Percentiles rank a stretch among this genome's conserved stretches.
Conservation (phyloP, 1,140 invertebrate species). For the Drosophila ananassae region DNA sequence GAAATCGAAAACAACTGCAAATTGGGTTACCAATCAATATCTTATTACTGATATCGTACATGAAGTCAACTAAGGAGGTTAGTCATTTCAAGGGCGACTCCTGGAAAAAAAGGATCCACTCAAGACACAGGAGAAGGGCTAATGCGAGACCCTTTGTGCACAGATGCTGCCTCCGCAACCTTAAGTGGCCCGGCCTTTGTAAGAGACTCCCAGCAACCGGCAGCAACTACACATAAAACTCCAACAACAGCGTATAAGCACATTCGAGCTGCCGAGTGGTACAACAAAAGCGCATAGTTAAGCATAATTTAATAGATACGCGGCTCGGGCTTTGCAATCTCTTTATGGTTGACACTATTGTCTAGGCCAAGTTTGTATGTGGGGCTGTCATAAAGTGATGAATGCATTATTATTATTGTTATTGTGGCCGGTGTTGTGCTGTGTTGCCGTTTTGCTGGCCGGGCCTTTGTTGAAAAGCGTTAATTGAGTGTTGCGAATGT, state of each 20-base stretch:
- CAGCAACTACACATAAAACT: slow-evolving; percentile 12
- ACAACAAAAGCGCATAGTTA: slow-evolving; percentile 78
- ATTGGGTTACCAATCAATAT: slow-evolving; percentile 28
- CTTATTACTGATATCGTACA: not conserved
- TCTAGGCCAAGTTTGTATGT: slow-evolving; percentile 78
- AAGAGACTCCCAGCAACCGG: slow-evolving; percentile 28
- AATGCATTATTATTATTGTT: slow-evolving; percentile 81
- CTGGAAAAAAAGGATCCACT: not conserved
- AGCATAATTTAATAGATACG: slow-evolving; percentile 82
- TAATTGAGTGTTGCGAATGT: slow-evolving; percentile 83
- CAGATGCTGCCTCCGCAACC: slow-evolving; percentile 25
- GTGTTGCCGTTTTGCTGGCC: slow-evolving; percentile 21
- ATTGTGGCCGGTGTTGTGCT: slow-evolving; percentile 44
- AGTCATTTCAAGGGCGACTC: not conserved
- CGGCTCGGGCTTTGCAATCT: slow-evolving; percentile 59
- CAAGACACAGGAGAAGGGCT: not conserved
- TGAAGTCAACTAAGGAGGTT: not conserved
- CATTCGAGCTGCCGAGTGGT: slow-evolving; percentile 27
- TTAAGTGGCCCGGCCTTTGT: slow-evolving; percentile 70
- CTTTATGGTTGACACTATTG: slow-evolving; percentile 82
- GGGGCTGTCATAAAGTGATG: slow-evolving; percentile 75
- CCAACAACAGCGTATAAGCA: slow-evolving; percentile 22
- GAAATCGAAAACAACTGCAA: not conserved
- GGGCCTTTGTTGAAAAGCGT: slow-evolving; percentile 77
- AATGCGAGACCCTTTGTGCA: slow-evolving; percentile 26